A percentile compares a stretch with the other conserved stretches of the same genome.
phyloP scores from a whole-genome alignment of 2,113 vertebrate genomes.

The Nestor notabilis region DNA sequence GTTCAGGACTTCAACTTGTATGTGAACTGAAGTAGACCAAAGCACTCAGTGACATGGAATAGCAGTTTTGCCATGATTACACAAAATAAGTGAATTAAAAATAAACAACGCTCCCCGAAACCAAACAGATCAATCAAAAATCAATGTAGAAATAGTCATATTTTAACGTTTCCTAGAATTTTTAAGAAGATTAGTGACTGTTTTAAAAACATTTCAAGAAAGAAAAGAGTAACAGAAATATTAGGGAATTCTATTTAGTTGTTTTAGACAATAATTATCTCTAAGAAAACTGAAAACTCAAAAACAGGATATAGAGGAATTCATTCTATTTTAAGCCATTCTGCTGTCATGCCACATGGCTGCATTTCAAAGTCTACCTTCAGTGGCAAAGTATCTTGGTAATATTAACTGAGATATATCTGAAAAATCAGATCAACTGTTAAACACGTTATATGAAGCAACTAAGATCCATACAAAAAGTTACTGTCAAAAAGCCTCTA shows the following conservation, averaged over 20 bases:
- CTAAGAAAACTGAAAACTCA: neutral
- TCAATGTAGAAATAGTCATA: neutral
- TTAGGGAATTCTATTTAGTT: neutral
- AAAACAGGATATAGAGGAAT: fast-evolving
- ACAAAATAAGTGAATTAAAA: neutral
- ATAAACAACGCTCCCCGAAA: fast-evolving
- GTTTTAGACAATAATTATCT: neutral
- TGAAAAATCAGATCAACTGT: neutral
- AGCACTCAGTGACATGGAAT: neutral
- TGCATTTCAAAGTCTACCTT: neutral
- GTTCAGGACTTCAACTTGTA: neutral
- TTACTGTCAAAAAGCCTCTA: neutral
- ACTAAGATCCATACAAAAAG: neutral
- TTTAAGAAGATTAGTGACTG: neutral
- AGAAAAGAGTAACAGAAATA: neutral
- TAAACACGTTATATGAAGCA: neutral
- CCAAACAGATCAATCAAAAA: neutral
- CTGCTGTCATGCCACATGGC: neutral
- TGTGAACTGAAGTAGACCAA: neutral
- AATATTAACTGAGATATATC: neutral
- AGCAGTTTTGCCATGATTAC: neutral
- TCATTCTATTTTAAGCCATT: neutral
- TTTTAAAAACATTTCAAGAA: neutral
- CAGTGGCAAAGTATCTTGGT: neutral
- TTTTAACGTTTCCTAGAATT: neutral